Percentiles rank a stretch among this genome's conserved stretches.
Conservation (phyloP, 1,140 invertebrate species). For the Anagrus nilaparvatae region DNA sequence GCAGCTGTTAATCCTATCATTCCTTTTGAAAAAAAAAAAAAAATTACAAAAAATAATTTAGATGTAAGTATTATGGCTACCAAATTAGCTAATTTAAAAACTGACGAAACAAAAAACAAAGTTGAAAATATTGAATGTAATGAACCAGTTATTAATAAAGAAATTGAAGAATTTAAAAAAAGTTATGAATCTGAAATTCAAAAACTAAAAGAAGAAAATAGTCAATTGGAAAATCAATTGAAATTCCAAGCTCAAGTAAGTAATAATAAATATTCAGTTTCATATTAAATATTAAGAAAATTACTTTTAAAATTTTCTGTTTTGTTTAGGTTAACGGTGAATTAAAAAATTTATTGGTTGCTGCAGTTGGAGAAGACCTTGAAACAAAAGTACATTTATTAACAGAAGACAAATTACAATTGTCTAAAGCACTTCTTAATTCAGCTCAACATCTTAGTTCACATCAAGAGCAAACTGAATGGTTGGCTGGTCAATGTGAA, state of each 20-base stretch:
- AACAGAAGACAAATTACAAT: constrained; percentile 81
- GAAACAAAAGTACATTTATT: constrained; percentile 78
- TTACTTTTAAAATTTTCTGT: no score
- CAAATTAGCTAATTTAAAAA: constrained; percentile 55
- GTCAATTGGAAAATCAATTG: constrained; percentile 57
- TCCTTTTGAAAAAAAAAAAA: constrained; percentile 41
- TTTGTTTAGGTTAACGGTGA: constrained; percentile 74
- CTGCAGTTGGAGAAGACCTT: constrained; percentile 88
- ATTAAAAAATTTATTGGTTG: constrained; percentile 84
- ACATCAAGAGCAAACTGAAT: constrained; percentile 87
- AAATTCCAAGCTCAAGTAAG: constrained; percentile 57
- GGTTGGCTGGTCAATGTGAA: constrained; percentile 84
- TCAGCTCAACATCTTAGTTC: constrained; percentile 74
- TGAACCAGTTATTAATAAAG: constrained; percentile 10
- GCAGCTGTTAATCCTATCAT: constrained; percentile 71
- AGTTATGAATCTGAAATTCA: constrained; percentile 45
- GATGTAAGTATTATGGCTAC: constrained; percentile 57
- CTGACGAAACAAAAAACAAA: constrained; percentile 33
- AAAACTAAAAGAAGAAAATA: constrained; percentile 49
- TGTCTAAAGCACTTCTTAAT: constrained; percentile 72
- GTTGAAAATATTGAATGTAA: constrained; percentile 24
- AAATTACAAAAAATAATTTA: constrained; percentile 51
- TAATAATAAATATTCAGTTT: constrained; percentile 3
- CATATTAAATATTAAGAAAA: no score
- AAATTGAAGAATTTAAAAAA: constrained; percentile 31